Conservation (phyloP, 2,113 vertebrate genomes). For the Polyodon spathula region DNA sequence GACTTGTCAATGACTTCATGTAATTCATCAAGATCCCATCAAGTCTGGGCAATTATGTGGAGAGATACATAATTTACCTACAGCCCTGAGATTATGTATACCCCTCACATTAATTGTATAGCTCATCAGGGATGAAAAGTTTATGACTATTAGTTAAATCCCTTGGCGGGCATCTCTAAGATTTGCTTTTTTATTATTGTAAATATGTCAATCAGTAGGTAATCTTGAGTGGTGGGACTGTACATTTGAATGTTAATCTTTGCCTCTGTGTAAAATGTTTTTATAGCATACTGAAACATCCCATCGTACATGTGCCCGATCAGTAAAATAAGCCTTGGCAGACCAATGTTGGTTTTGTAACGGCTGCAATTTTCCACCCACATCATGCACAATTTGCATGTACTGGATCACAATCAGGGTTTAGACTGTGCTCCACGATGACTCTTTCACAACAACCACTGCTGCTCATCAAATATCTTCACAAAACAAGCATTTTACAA, state of each 20-base stretch:
- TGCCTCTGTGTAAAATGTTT: conserved; percentile 18
- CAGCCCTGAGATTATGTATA: neutral
- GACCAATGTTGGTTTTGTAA: too few relatives aligned
- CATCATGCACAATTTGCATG: too few relatives aligned
- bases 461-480: too few relatives aligned
- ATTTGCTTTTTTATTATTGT: conserved; percentile 36
- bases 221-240: conserved; percentile 24
- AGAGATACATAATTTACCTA: neutral
- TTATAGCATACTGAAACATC: conserved; percentile 39
- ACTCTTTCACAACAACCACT: too few relatives aligned
- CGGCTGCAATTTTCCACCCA: too few relatives aligned
- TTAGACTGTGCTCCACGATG: too few relatives aligned
- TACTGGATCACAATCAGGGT: too few relatives aligned
- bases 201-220: conserved; percentile 20
- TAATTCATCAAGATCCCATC: conserved; percentile 16
- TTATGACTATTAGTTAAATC: conserved; percentile 39
- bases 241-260: conserved; percentile 29
- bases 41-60: conserved; percentile 14
- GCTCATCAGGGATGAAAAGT: conserved; percentile 11
- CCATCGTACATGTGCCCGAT: conserved; percentile 1
- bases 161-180: conserved; percentile 32
- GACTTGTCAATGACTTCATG: conserved; percentile 34
- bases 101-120: conserved; percentile 2
- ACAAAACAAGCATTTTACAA: too few relatives aligned
- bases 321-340: neutral